Base-by-base conservation (phyloP, 2,113 vertebrate genomes). In the Oryzias celebensis region DNA sequence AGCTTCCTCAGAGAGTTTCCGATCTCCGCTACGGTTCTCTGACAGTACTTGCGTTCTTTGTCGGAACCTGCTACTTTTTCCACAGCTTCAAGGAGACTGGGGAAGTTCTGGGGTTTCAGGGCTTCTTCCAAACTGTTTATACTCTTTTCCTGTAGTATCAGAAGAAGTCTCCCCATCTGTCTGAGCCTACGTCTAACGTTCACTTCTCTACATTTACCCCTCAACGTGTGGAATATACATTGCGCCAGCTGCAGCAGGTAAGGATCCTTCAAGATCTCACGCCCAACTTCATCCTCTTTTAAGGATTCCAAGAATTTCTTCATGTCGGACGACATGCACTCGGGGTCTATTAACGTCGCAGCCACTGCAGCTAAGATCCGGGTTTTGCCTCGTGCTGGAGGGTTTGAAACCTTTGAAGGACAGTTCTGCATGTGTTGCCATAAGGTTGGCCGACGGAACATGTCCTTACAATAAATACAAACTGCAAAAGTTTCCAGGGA, bases 391-490 rank as follows among this genome's bases (percentile, higher is more conserved):
- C 1, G 4, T 36, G 12, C 1, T 20, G 16, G 3, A n/a, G 0
- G 5, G 18, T 7, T 26, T 5, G 14, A 3, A 7, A 12, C 1
- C 31, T 47, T 75, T 2, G 14, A 54, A 0, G 57, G 4, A 52
- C 87, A 89, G 5, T 1, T 72, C 1, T 12, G 41, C 4, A 67
- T 24, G 18, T 88, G 87, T 14, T 15, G 54, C 57, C 62, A 80
- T 6, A 84, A 26, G 0, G 4, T 5, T 15, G 55, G 66, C 0
- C 72, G 68, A 6, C 3, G 0, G 24, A 26, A 74, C 60, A 81
- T 50, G n/a, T 23, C 17, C 65, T 84, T 84, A 47, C 87, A 88
- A 13, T 78, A 85, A 0, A 76, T 17, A 49, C 87, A 88, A 13
- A 43, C 5, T 1, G 56, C 73, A 14, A 50, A 55, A 3, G 8